Base-by-base conservation (phyloP, 2,113 vertebrate genomes). In the Prolemur simus region DNA sequence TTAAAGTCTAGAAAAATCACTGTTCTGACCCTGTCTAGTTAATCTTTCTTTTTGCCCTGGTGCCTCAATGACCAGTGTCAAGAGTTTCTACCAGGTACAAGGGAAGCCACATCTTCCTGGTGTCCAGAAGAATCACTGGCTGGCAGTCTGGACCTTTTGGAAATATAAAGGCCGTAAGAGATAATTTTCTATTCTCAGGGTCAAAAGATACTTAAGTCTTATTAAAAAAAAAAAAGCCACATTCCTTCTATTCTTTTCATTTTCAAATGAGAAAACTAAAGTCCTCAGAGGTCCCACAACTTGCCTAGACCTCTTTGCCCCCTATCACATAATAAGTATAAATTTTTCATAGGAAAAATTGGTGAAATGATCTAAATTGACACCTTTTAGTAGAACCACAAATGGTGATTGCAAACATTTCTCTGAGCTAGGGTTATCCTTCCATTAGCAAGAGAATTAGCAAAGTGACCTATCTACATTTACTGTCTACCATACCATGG, bases 201-300 rank as follows among this genome's bases (percentile, higher is more conserved):
- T 68, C 18, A 52, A 25, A 47, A n/a, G 78, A 58, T 68, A 42
- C 25, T 52, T 10, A 85, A 93, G 78, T 89, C 37, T 12, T 63
- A 12, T 25, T 25, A 45, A 69, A 94, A 9, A 87, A 42, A 76
- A 90, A 58, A 93, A 7, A 87, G 88, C n/a, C 71, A 54, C 11
- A 64, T 15, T 91, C 14, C 34, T 90, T 93, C 76, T 45, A 47
- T 76, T 92, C 58, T 81, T 95, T 54, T 54, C 60, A 87, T 91
- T 92, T 49, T 84, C 56, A 91, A 47, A 58, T 39, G 20, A 81
- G 71, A 90, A 92, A 71, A 64, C 21, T 15, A 71, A 90, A 25
- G 49, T 54, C 17, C 20, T 94, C 92, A 52, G 45, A 88, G 34
- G 32, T 23, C 49, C 77, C 20, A 66, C 42, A 37, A 37, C 10